Evolutionary conservation across 2,797 vertebrate genomes (phyloP), one percentile per base, ranked within the genome.

Genomic region (Periparus ater): DNA sequence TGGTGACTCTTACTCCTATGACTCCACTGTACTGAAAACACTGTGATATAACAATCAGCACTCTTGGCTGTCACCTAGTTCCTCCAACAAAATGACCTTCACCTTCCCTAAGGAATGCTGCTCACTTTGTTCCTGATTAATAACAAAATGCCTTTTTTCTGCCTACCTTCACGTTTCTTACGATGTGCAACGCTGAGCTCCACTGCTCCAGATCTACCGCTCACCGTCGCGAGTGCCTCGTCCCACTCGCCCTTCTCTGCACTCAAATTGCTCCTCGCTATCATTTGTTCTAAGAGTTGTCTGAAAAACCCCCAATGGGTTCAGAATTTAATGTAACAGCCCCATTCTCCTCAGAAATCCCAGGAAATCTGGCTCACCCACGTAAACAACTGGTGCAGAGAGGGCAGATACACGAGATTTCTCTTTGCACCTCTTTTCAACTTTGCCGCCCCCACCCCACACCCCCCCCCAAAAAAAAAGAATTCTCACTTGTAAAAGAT

Each of bases 131-230:
- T 77, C 38, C 54, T 26, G 74, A 92, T 89, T 87, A 79, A 85
- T 93, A 95, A 22, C 17, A 74, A 86, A 85, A 90, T 66, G 50
- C 51, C 38, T 95, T 87, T 94, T 89, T 91, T 58, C 63, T 91
- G 67, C 38, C 57, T 66, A 62, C 50, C 47, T 68, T 72, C 36
- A 48, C 5, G 5, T 71, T 87, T 58, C 55, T 62, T 48, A 40
- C 30, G 53, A 89, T 62, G 47, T 38, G 42, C 71, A 83, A 32
- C 8, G 22, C 45, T 65, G 92, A 93, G 65, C 81, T 78, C 57
- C 60, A 48, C 50, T 48, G 44, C 72, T 80, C n/a, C 11, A 53
- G 54, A 65, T 57, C 77, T 60, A 18, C 22, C 0, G 4, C 51
- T 79, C 55, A 62, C 53, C 50, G 58, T 22, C 0, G 0, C 5